Base-by-base conservation (phyloP, 1,140 invertebrate species). In the Zaprionus nigranus region DNA sequence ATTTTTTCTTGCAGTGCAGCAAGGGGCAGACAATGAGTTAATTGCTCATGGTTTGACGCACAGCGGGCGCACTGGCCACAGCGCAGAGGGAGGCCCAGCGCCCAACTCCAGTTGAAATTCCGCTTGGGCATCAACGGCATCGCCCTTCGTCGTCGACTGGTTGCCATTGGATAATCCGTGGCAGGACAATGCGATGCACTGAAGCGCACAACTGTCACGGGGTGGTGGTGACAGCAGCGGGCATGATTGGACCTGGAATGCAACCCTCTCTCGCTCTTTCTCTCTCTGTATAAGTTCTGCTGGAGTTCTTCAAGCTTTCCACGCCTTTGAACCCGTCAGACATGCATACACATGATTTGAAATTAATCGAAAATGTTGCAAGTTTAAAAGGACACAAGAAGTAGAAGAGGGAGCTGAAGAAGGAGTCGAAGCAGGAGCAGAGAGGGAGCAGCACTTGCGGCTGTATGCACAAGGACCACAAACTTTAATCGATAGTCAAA, bases 401-500 rank as follows among this genome's bases (percentile, higher is more conserved):
- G 26, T n/a, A 5, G 24, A 11, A 34, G 36, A 4, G 1, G 38
- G 6, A 2, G 40, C 24, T 5, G 40, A 7, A 9, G 40, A 17
- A 49, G 40, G 2, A 22, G 63, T 28, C 2, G 15, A 2, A n/a
- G 40, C n/a, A n/a, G 40, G n/a, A 7, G 6, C 2, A 46, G n/a
- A 7, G 5, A 2, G 9, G 54, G 6, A 57, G 64, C 53, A 51
- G 30, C 38, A 74, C 78, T 78, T 49, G 63, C 66, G 49, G 79
- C 82, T 81, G 70, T 85, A 36, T 84, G 82, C 82, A 83, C 67
- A 81, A 75, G 67, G 65, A 82, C 82, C 82, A 87, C 82, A 88
- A 87, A 87, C 84, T 88, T 87, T 81, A 87, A 87, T 87, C 83
- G 84, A 87, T 85, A 85, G 81, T 88, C 83, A 88, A 85, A 87